Evolutionary conservation across 2,113 vertebrate species (phyloP), one percentile per base, ranked within the genome.

Genomic region (Ranitomeya imitator): DNA sequence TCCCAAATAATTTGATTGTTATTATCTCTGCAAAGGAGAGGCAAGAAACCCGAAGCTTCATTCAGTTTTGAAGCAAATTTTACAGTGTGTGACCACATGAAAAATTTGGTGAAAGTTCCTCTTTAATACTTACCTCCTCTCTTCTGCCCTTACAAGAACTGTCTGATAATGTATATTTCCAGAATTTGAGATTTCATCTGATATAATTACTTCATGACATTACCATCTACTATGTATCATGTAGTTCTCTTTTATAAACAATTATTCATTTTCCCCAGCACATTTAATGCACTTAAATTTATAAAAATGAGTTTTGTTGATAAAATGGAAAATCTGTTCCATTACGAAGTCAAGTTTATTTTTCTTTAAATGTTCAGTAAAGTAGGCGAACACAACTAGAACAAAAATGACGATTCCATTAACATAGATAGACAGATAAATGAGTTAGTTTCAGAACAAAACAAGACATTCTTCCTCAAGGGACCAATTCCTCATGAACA

Each of bases 221-320:
- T 45, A 51, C 31, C 71, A 19, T 13, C 71, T 18, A 19, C 45
- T 6, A 18, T 45, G 31, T 74, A 45, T 45, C 71, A 74, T 18
- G 71, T 45, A 45, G 37, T 74, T 74, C 31, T 74, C 71, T 74
- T 31, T 45, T 74, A 45, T 74, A 74, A 74, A 74, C 71, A 74
- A 74, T 45, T 45, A 19, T 37, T 45, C 71, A 45, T 73, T 73
- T 23, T 37, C 15, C 7, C 26, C 69, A 16, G 4, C 16, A 73
- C 69, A 37, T 45, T 51, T 51, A 74, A 19, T 74, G 71, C 71
- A 74, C 71, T 74, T 74, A 74, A 6, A 18, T 45, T 74, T 31
- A 2, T 74, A 74, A 74, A 18, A 74, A 45, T 2, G 71, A 51
- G 71, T 74, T 74, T 74, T 45, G 69, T 18, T 45, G 71, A 45